phyloP scores from a whole-genome alignment of 2,888 invertebrate genomes.

The Cecidostiba fungosa region DNA sequence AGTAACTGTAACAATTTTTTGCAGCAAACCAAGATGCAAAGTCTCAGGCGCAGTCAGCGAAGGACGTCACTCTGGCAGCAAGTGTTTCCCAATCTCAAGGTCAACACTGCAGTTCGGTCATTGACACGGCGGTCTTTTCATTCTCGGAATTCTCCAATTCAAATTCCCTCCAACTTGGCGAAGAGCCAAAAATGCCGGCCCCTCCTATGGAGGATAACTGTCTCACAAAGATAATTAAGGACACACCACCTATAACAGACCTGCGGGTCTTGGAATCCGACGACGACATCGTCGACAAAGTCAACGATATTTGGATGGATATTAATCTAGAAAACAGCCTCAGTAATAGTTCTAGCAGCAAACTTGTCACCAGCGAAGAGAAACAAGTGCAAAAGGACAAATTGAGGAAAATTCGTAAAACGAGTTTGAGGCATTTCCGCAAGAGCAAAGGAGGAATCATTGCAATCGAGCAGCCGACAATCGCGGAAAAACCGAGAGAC shows the following conservation, averaged over 20 bases:
- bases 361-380: slow-evolving; percentile 46
- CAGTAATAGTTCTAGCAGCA: slow-evolving; percentile 10
- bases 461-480: slow-evolving; percentile 19
- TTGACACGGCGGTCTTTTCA: slow-evolving; percentile 53
- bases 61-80: neutral
- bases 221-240: slow-evolving; percentile 71
- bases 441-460: slow-evolving; percentile 48
- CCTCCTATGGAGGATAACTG: slow-evolving; percentile 71
- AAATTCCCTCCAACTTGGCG: slow-evolving; percentile 68
- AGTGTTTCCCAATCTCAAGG: neutral
- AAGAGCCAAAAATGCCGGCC: slow-evolving; percentile 70
- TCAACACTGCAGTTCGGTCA: slow-evolving; percentile 27
- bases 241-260: slow-evolving; percentile 70
- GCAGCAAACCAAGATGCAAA: slow-evolving; percentile 37
- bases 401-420: slow-evolving; percentile 35
- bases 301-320: slow-evolving; percentile 73
- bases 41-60: slow-evolving; percentile 21
- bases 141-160: slow-evolving; percentile 64
- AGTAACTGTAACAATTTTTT: neutral
- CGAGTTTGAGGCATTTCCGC: slow-evolving; percentile 57
- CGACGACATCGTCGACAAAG: slow-evolving; percentile 70
- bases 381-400: slow-evolving; percentile 55
- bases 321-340: slow-evolving; percentile 66
- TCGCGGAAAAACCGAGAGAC: slow-evolving; percentile 23
- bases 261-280: slow-evolving; percentile 69